Evolutionary conservation across 2,113 vertebrate species (phyloP), one percentile per base, ranked within the genome.

Genomic region (Desmodus rotundus): DNA sequence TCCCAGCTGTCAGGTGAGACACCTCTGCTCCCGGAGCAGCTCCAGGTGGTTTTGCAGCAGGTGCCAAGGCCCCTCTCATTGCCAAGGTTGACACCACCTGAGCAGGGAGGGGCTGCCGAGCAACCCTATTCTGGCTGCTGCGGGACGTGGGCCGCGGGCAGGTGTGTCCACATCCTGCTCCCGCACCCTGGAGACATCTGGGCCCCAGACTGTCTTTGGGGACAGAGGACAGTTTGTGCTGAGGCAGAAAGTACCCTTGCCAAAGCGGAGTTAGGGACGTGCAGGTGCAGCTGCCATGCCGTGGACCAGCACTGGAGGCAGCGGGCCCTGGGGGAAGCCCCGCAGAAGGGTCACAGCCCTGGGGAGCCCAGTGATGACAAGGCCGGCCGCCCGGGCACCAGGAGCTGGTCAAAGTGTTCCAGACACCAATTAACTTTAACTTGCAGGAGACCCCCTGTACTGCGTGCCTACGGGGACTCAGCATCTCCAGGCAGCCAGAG

Each of bases 121-220:
- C 67, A 16, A 17, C n/a, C 33, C 22, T 43, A 3, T 24, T 31
- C 20, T 5, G 0, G 0, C 11, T 7, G 43, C 13, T 0, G 7
- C 16, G n/a, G n/a, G n/a, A n/a, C n/a, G 12, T 22, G 7, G 28
- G 6, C 36, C 31, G n/a, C 17, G 0, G 20, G 82, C 47, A 67
- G 70, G n/a, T 4, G 9, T 2, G 31, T 45, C 52, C 3, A 1
- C 8, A 7, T 52, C 56, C 20, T 74, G 36, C 36, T 52, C 7
- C 41, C 22, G 22, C 28, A 28, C 28, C n/a, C 1, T 3, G 0
- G n/a, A 84, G 77, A 58, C 15, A 1, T 5, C 22, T 1, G 19
- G 15, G 77, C 24, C 43, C 58, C 38, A 19, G 17, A 20, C 65
- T 38, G 54, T 45, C 72, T 52, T 52, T n/a, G 68, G 82, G 5